Evolutionary conservation across 1,140 invertebrate genomes (phyloP), one percentile per base, ranked within the genome.

Genomic region (Calycopis cecrops): DNA sequence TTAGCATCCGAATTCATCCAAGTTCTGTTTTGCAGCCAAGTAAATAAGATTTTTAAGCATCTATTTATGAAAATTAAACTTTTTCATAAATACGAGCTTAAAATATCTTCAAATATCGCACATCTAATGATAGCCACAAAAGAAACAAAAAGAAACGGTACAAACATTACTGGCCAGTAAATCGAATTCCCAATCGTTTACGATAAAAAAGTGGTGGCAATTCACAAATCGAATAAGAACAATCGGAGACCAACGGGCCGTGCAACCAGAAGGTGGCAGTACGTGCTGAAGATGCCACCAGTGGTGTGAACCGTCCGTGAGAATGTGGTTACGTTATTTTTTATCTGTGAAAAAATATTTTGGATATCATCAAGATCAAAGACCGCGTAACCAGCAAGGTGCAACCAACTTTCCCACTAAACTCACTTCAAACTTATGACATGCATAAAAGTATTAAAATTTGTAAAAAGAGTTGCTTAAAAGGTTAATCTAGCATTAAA

Each of bases 221-320:
- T 62, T 60, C 57, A 65, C 57, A 56, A 65, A 58, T 65, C 59
- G 63, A 60, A 65, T 67, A 71, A 68, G 69, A 71, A 63, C 59
- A 63, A 67, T 65, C 55, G 48, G 50, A 49, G 57, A 52, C 47
- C 76, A 82, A 79, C 79, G 73, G 74, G 73, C 60, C 76, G 73
- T 77, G 64, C 73, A 80, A 80, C 77, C 76, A 73, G 65, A 63
- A 68, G 71, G 21, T 28, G 21, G 6, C n/a, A n/a, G 38, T 44
- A 44, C 38, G 50, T 69, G 71, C 56, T 70, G 61, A 64, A 60
- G 42, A 73, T 70, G 14, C 38, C 14, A 44, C 40, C 9, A 9
- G 40, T 56, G 71, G 76, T 79, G 74, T 80, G 77, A 79, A 79
- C 65, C 40, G 49, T 49, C 70, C 72, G 77, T 83, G 77, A 73